Evolutionary conservation across 2,888 invertebrate species (phyloP), one percentile per base, ranked within the genome.

Genomic region (Baccha elongata): DNA sequence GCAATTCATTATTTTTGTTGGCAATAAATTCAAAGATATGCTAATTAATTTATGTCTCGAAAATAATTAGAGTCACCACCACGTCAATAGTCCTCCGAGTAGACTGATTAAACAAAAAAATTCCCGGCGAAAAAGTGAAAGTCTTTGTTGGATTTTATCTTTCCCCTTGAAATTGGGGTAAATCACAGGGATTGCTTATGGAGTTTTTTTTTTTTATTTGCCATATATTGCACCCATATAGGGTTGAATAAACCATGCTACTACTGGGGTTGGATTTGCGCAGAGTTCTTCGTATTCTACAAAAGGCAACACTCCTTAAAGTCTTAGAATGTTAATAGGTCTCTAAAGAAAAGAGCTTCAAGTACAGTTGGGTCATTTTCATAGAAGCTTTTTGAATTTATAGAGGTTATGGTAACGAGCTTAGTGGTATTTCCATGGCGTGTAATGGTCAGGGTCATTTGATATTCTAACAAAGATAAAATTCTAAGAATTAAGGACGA

Each of bases 291-390:
- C n/a, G 3, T 15, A 26, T 26, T 6, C 7, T 40, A 23, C 13
- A 13, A 23, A 64, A 55, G 55, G 48, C 40, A 60, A 21, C 68
- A 69, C 76, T 75, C 75, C 75, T 68, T 74, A 50, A 58, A 19
- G 26, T 21, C 29, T 32, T 13, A 15, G 26, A 53, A 26, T 55
- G 13, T n/a, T 40, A 46, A 62, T 46, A 17, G 37, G n/a, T n/a
- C 42, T 8, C 1, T 7, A 53, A 64, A 11, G n/a, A 48, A 69
- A 29, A 17, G 60, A 76, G 48, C 62, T 67, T 74, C 40, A 58
- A 48, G 65, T 55, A 58, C 32, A 26, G 19, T 29, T 40, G 40
- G 21, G 19, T n/a, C n/a, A 1, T 4, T 55, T 50, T 40, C 8
- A n/a, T 21, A 53, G n/a, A 37, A 79, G 78, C 78, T 78, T 78